These are phyloP conservation scores for Tineola bisselliella DNA, from an alignment of 2,888 invertebrate species.

Conservation along the genomic window DNA sequence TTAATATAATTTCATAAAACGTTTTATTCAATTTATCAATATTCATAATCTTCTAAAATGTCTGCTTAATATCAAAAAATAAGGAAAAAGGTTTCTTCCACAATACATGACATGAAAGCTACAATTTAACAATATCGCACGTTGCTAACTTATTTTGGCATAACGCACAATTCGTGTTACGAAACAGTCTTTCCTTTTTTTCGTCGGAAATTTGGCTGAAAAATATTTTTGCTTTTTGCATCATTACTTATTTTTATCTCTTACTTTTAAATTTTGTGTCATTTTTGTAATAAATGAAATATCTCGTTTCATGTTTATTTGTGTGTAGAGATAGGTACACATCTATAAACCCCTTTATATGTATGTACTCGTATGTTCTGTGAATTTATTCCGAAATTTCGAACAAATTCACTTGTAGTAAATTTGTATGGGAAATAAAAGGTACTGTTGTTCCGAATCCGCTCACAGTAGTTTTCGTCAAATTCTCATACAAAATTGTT, in stretches of 20 bases:
- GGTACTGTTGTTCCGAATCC: too few species aligned
- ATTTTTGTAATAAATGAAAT: too few species aligned
- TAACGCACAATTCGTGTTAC: constrained; percentile 5
- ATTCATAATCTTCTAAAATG: neutral
- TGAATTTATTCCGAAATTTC: too few species aligned
- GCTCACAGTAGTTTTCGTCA: too few species aligned
- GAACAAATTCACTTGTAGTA: too few species aligned
- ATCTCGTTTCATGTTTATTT: too few species aligned
- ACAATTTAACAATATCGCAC: neutral
- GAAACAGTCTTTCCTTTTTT: neutral
- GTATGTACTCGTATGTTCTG: too few species aligned
- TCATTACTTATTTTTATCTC: neutral
- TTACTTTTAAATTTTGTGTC: neutral
- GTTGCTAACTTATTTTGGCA: neutral
- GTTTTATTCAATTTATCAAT: neutral
- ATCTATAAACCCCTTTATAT: too few species aligned
- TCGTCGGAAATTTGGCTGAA: neutral
- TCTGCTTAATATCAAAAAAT: neutral
- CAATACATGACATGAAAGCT: neutral
- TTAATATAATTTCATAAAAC: too few species aligned
- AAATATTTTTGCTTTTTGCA: neutral
- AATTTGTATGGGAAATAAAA: too few species aligned
- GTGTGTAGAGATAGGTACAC: too few species aligned
- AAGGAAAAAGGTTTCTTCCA: neutral
- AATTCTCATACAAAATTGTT: too few species aligned